phyloP scores from a whole-genome alignment of 1,140 invertebrate species.

The Trachymyrmex septentrionalis region DNA sequence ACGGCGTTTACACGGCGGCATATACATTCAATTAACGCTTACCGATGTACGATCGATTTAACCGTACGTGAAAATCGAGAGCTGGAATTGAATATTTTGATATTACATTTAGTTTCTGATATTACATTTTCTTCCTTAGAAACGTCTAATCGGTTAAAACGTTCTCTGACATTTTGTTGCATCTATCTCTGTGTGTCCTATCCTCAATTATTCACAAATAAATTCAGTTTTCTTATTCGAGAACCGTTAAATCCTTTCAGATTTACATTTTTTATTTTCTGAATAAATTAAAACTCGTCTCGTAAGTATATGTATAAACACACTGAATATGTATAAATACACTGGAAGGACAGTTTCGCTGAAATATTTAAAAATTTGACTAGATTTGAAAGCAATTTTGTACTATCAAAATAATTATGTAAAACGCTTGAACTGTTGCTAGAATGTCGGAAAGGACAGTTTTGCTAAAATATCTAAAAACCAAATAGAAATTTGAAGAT shows the following conservation, averaged over 20 bases:
- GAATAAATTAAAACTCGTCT: background rate
- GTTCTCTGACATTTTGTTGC: background rate
- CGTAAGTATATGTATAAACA: background rate
- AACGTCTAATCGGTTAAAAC: background rate
- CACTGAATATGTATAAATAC: background rate
- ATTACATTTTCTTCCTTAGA: background rate
- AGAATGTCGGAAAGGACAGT: no score
- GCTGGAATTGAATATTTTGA: background rate
- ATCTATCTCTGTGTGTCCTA: background rate
- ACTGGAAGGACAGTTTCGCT: no score
- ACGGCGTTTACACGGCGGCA: constrained; percentile 32
- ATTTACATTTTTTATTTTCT: no score
- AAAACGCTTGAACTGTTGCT: no score
- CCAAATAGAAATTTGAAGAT: no score
- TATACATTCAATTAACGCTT: constrained; percentile 22
- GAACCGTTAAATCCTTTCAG: background rate
- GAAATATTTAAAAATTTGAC: no score
- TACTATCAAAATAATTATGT: no score
- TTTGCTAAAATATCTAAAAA: no score
- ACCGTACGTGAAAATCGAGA: constrained; percentile 26
- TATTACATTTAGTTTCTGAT: background rate
- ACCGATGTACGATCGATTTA: background rate
- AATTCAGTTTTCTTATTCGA: background rate
- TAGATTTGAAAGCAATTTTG: no score
- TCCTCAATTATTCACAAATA: background rate